These are phyloP conservation scores for Delichon dasypus DNA, from an alignment of 2,797 vertebrate species.

Conservation along the genomic window DNA sequence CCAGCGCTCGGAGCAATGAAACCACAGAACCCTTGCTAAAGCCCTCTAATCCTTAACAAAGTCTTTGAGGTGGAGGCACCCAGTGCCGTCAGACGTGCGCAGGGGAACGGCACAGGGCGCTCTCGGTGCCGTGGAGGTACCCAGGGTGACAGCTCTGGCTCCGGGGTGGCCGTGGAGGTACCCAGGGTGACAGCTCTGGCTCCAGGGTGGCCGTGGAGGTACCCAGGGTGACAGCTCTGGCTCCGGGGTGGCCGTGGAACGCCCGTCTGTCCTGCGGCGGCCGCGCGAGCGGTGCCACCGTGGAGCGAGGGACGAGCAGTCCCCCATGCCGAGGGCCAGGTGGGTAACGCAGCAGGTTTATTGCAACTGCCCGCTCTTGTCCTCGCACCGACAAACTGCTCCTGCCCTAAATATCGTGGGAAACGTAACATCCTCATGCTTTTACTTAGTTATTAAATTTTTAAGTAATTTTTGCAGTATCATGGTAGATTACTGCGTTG, in stretches of 20 bases:
- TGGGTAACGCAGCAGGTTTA: not conserved
- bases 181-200: fast-evolving
- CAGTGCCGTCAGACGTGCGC: not conserved
- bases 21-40: conserved; percentile 7
- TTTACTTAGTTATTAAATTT: not conserved
- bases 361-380: fast-evolving
- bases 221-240: too few relatives aligned
- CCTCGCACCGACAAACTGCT: fast-evolving
- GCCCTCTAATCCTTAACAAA: conserved; percentile 32
- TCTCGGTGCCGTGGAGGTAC: fast-evolving
- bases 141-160: too few relatives aligned
- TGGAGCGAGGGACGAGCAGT: fast-evolving
- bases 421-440: fast-evolving
- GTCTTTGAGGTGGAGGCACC: conserved; percentile 2
- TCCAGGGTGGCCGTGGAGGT: too few relatives aligned
- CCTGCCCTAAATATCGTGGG: not conserved
- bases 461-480: not conserved
- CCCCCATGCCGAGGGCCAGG: not conserved
- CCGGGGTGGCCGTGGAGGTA: not conserved
- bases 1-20: not conserved
- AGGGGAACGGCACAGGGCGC: not conserved
- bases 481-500: not conserved
- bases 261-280: fast-evolving
- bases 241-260: not conserved
- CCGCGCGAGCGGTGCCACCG: fast-evolving